phyloP scores from a whole-genome alignment of 2,888 invertebrate genomes.

The Ormyrus thymus region DNA sequence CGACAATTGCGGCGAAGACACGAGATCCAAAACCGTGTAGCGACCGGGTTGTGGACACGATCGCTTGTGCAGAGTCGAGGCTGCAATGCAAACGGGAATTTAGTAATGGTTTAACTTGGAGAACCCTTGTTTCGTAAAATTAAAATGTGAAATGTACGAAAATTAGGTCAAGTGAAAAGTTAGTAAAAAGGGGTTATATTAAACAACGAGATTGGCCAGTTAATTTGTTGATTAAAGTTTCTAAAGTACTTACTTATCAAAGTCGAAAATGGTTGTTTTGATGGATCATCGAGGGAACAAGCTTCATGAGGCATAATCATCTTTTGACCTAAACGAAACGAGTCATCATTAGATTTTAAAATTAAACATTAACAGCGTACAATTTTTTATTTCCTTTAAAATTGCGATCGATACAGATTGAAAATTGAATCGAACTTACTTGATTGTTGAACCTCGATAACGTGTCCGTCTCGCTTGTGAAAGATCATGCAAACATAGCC shows the following conservation, averaged over 20 bases:
- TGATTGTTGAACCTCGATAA: conserved; percentile 85
- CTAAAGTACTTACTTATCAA: conserved; percentile 79
- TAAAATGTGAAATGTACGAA: too few relatives aligned
- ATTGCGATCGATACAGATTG: conserved; percentile 21
- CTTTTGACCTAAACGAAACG: conserved; percentile 67
- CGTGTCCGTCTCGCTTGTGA: conserved; percentile 82
- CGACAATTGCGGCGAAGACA: conserved; percentile 54
- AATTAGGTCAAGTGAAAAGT: too few relatives aligned
- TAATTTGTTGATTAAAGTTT: neutral
- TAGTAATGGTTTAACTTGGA: neutral
- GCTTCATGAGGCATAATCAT: conserved; percentile 80
- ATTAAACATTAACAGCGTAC: neutral
- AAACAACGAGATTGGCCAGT: too few relatives aligned
- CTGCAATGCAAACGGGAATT: conserved; percentile 73
- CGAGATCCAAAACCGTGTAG: conserved; percentile 78
- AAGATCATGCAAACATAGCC: conserved; percentile 88
- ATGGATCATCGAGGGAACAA: conserved; percentile 78
- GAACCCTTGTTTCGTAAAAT: too few relatives aligned
- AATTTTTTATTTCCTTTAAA: neutral
- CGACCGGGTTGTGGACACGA: conserved; percentile 84
- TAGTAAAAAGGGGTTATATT: too few relatives aligned
- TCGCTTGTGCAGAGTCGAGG: conserved; percentile 79
- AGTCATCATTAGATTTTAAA: conserved; percentile 28
- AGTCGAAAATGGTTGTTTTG: conserved; percentile 78
- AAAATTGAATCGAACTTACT: conserved; percentile 66